Base-by-base conservation (phyloP, 2,888 invertebrate species). In the Meta bourneti region DNA sequence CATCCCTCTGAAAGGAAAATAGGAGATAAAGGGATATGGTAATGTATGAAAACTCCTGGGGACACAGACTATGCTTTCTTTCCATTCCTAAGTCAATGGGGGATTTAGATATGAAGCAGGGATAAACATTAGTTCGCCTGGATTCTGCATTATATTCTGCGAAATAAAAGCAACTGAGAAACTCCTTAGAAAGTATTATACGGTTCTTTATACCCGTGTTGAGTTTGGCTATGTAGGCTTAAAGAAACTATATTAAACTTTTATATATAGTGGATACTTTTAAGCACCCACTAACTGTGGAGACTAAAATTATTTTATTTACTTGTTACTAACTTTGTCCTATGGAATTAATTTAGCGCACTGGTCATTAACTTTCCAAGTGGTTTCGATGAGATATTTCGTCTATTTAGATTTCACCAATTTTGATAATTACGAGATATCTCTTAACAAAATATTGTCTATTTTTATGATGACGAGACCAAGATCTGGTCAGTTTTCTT, bases 21-120 rank as follows among this genome's bases (percentile, higher is more conserved):
- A 69, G 69, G 49, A 88, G 51, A 88, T 75, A 88, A 88, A 81
- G 51, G 88, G 69, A 81, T 74, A 81, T 81, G 75, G 81, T 88
- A 88, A 88, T 88, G 88, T 54, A 75, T 81, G 88, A 88, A 88
- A 81, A 81, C 81, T 81, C 71, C 61, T 34, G 74, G 81, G 75
- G 74, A 77, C 70, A 48, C 11, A 52, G 19, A 13, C 20, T 20
- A 61, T 70, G 51, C 61, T 80, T 81, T 81, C 69, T 71, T 80
- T 54, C 70, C 78, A 61, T 54, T 19, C 20, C 20, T 72, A 72
- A 79, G 71, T 19, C 79, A 9, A 87, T 49, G 79, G 61, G 72
- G 72, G 79, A 87, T 87, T 86, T 75, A 70, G 72, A 79, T 52
- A 70, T 80, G 72, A 49, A 72, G 70, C 20, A 49, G 70, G 70